Evolutionary conservation across 1,140 invertebrate genomes (phyloP).

Genomic region (Zelostemma sp.): DNA sequence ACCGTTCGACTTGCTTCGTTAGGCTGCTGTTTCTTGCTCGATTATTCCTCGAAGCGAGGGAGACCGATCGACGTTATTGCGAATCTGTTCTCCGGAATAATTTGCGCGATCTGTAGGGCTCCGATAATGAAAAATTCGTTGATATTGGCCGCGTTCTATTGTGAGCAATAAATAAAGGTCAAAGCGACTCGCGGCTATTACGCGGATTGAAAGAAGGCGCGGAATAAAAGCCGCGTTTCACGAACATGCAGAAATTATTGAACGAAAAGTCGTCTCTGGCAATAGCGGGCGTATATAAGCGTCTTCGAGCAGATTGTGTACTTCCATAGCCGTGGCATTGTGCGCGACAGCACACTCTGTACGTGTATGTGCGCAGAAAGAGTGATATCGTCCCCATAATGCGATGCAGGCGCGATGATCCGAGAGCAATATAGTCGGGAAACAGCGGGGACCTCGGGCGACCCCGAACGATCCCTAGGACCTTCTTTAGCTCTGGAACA

Average conservation of each 20-base stretch:
- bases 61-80: constrained; percentile 19
- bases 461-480: constrained; percentile 34
- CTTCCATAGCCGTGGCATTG: constrained; percentile 25
- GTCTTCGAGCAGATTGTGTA: constrained; percentile 27
- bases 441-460: constrained; percentile 29
- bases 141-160: constrained; percentile 18
- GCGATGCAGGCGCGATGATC: constrained; percentile 54
- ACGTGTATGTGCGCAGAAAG: constrained; percentile 51
- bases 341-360: constrained; percentile 33
- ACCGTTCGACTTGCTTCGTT: constrained; percentile 45
- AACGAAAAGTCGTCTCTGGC: constrained; percentile 43
- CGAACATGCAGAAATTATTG: constrained; percentile 56
- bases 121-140: constrained; percentile 6
- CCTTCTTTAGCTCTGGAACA: constrained; percentile 37
- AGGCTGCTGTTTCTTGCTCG: constrained; percentile 38
- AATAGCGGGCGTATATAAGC: constrained; percentile 41
- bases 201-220: constrained; percentile 28
- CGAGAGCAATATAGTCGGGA: constrained; percentile 51
- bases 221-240: constrained; percentile 38
- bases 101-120: too few relatives aligned
- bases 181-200: constrained; percentile 28
- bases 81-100: constrained; percentile 22
- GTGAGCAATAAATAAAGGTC: constrained; percentile 25
- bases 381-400: constrained; percentile 65
- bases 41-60: constrained; percentile 21